Evolutionary conservation across 2,797 vertebrate species (phyloP).

Genomic region (Aselliscus stoliczkanus): DNA sequence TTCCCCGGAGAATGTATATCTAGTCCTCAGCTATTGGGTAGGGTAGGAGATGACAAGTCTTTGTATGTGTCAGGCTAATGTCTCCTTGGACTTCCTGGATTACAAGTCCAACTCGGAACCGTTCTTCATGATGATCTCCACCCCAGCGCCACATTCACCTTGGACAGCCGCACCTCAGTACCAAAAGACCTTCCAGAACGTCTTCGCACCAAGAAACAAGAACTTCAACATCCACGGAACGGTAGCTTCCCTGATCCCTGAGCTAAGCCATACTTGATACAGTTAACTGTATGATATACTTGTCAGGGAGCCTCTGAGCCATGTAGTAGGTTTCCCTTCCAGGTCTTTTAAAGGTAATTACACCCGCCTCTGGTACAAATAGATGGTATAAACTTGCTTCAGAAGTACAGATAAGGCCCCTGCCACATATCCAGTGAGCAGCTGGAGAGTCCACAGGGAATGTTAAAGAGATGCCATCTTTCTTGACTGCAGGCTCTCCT

Average conservation of each 20-base stretch:
- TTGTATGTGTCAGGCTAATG: conserved; percentile 88
- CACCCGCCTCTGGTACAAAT: background rate
- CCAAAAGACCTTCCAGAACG: conserved; percentile 84
- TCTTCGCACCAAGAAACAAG: conserved; percentile 92
- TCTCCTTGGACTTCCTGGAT: conserved; percentile 94
- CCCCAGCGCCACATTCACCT: conserved; percentile 95
- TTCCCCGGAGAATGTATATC: background rate
- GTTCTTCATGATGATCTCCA: conserved; percentile 99
- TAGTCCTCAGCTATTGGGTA: background rate
- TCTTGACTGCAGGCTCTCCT: background rate
- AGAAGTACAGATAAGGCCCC: background rate
- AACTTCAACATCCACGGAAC: conserved; percentile 96
- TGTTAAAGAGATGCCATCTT: background rate
- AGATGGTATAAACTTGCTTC: background rate
- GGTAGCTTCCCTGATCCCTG: conserved; percentile 77
- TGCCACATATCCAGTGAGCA: background rate
- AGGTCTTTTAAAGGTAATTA: background rate
- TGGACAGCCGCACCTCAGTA: conserved; percentile 98
- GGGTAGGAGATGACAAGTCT: conserved; percentile 14
- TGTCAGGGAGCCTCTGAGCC: background rate
- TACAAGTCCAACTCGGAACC: conserved; percentile 92
- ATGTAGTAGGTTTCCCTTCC: background rate
- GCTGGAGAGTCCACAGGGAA: background rate
- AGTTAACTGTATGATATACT: background rate
- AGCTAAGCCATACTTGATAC: background rate